These are phyloP conservation scores for Ceryle rudis DNA, from an alignment of 2,797 vertebrate genomes.

Conservation along the genomic window DNA sequence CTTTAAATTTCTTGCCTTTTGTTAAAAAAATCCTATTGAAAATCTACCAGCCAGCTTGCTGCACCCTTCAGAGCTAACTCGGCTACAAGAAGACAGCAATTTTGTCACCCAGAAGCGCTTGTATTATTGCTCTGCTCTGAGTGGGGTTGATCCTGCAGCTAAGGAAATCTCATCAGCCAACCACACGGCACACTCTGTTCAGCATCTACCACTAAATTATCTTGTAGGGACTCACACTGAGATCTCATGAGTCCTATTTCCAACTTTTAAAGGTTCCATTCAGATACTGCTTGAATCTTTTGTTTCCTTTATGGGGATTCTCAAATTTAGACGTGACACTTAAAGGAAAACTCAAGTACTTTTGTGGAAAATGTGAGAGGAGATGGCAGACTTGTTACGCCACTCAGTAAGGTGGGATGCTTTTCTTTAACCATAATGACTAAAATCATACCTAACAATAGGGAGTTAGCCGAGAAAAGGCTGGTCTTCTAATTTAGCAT, in stretches of 20 bases:
- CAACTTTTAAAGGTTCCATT: background rate
- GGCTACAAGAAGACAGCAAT: background rate
- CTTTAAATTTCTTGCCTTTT: background rate
- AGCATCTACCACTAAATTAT: background rate
- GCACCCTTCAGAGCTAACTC: background rate
- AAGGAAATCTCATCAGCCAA: slow-evolving; percentile 10
- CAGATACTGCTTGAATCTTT: background rate
- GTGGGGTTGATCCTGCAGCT: background rate
- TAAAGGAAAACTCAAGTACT: background rate
- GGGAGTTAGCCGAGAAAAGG: background rate
- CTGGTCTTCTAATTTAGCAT: background rate
- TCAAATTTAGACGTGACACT: background rate
- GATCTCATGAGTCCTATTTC: background rate
- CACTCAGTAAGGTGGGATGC: background rate
- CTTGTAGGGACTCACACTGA: background rate
- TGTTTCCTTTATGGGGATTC: background rate
- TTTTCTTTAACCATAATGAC: background rate
- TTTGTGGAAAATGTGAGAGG: background rate
- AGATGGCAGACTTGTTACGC: background rate
- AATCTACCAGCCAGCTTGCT: background rate
- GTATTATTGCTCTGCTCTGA: background rate
- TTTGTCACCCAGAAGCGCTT: background rate
- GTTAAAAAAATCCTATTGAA: background rate
- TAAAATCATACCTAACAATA: background rate
- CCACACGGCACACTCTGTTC: background rate